Conservation (phyloP, 2,888 invertebrate genomes). For the Campoplex nolae region DNA sequence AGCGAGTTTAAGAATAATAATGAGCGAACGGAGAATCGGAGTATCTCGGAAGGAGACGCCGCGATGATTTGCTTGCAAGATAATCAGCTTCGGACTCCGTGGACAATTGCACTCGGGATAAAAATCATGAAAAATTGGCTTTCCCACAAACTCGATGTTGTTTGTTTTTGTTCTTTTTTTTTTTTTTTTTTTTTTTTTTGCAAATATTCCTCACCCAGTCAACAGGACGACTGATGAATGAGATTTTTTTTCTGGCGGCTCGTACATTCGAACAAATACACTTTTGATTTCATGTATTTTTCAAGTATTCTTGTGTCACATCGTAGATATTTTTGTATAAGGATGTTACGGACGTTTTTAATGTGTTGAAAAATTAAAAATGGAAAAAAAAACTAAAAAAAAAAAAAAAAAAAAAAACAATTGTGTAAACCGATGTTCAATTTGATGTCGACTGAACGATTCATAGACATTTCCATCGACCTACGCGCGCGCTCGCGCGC, state of each 20-base stretch:
- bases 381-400: background rate
- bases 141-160: background rate
- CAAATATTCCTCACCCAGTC: background rate
- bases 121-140: background rate
- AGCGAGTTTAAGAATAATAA: background rate
- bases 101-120: background rate
- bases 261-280: background rate
- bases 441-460: background rate
- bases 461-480: background rate
- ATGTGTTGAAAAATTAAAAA: background rate
- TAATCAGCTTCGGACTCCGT: background rate
- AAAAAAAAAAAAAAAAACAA: background rate
- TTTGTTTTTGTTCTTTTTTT: no score
- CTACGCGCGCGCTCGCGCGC: background rate
- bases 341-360: background rate
- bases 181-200: no score
- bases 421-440: background rate
- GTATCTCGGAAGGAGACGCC: background rate
- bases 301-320: background rate
- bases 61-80: background rate
- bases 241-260: background rate
- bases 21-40: background rate
- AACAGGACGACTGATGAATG: background rate
- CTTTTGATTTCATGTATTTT: background rate
- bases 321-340: background rate